phyloP scores from a whole-genome alignment of 2,797 vertebrate species.

The Melanotaenia trifasciata region DNA sequence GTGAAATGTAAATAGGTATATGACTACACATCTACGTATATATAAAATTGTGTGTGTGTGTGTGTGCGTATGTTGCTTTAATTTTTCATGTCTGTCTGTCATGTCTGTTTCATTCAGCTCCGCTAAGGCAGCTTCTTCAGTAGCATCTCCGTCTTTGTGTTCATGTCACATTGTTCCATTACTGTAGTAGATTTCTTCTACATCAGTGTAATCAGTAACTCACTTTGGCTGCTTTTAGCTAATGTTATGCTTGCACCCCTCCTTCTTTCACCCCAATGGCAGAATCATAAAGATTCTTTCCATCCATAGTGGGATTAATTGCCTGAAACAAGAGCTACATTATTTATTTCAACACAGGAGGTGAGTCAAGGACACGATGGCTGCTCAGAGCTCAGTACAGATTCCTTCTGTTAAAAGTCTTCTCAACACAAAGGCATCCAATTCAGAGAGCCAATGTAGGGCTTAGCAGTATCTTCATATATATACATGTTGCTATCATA shows the following conservation, averaged over 20 bases:
- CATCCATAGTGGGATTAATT: constrained; percentile 14
- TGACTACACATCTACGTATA: too few relatives aligned
- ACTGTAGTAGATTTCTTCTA: neutral
- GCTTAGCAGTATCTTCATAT: neutral
- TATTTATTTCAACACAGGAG: constrained; percentile 35
- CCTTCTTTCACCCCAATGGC: neutral
- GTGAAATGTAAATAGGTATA: too few relatives aligned
- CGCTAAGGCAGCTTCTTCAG: neutral
- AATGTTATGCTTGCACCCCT: neutral
- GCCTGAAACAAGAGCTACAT: constrained; percentile 26
- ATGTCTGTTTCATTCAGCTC: neutral
- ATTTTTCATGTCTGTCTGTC: neutral
- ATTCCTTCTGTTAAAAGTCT: neutral
- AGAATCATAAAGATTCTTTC: neutral
- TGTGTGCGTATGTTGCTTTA: neutral
- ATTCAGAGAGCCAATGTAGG: neutral
- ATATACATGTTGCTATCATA: neutral
- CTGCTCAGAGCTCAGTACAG: neutral
- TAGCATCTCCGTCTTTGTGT: neutral
- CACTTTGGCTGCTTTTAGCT: constrained; percentile 2
- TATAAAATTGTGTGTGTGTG: too few relatives aligned
- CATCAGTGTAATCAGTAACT: neutral
- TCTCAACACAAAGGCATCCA: neutral
- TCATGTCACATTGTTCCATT: neutral
- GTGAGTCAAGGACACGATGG: constrained; percentile 35